Percentiles rank a stretch among this genome's conserved stretches.
phyloP scores from a whole-genome alignment of 2,113 vertebrate genomes.

The Gymnobelideus leadbeateri region DNA sequence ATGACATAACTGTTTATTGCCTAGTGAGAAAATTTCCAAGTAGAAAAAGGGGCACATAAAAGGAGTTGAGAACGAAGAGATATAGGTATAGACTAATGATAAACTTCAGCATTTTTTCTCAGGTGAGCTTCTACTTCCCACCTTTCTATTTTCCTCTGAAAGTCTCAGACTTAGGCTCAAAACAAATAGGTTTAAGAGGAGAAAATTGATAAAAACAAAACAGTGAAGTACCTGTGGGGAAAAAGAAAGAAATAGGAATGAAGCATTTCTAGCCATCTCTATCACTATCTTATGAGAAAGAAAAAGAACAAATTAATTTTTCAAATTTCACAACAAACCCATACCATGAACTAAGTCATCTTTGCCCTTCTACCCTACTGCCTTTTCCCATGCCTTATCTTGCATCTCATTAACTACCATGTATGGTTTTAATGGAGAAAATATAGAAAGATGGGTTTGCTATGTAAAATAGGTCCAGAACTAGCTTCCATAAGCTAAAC shows the following conservation, averaged over 20 bases:
- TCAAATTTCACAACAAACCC: background rate
- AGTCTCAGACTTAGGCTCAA: background rate
- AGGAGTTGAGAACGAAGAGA: background rate
- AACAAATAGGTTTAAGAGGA: background rate
- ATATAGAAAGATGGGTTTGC: background rate
- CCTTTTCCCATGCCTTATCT: background rate
- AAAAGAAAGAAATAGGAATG: background rate
- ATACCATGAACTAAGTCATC: background rate
- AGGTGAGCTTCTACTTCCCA: background rate
- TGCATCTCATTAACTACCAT: background rate
- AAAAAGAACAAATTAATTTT: background rate
- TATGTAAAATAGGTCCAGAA: background rate
- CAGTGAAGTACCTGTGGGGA: background rate
- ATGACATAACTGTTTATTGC: background rate
- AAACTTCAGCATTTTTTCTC: background rate
- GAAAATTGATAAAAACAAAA: background rate
- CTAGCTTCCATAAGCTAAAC: background rate
- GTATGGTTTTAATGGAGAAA: background rate
- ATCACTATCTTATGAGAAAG: background rate
- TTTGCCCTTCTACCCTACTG: background rate
- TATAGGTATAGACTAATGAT: background rate
- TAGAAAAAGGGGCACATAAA: background rate
- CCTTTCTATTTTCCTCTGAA: background rate
- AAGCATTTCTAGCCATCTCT: background rate
- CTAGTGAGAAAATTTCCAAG: background rate